These are phyloP conservation scores for Tachycineta bicolor DNA, from an alignment of 2,113 vertebrate genomes.

Conservation along the genomic window DNA sequence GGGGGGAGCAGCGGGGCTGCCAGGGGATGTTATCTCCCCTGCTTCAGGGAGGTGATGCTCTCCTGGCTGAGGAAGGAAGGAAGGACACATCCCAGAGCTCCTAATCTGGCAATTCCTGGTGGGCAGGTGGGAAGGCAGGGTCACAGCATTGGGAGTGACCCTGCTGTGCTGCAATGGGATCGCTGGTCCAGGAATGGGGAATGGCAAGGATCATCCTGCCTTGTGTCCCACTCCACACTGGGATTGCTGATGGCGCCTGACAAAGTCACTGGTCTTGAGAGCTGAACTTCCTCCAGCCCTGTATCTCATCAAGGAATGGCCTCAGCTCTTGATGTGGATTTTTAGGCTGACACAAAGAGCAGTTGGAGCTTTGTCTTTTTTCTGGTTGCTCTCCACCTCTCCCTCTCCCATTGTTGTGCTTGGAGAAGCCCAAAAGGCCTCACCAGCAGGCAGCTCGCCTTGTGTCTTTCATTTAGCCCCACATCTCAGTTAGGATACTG, in stretches of 20 bases:
- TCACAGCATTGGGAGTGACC: neutral
- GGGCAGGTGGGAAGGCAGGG: neutral
- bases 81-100: constrained; percentile 18
- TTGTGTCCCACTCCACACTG: neutral
- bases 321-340: neutral
- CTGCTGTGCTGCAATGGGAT: neutral
- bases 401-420: neutral
- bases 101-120: neutral
- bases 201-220: neutral
- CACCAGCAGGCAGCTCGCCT: constrained; percentile 13
- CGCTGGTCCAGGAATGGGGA: neutral
- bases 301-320: neutral
- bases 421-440: neutral
- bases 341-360: neutral
- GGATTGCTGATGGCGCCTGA: neutral
- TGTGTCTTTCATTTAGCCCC: neutral
- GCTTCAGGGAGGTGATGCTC: constrained; percentile 3
- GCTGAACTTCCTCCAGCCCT: neutral
- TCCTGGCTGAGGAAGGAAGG: constrained; percentile 16
- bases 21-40: constrained; percentile 31
- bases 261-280: neutral
- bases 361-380: neutral
- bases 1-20: neutral
- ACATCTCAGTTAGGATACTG: neutral
- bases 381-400: neutral